Evolutionary conservation across 2,888 invertebrate species (phyloP), one percentile per base, ranked within the genome.

Genomic region (Lobophora halterata): DNA sequence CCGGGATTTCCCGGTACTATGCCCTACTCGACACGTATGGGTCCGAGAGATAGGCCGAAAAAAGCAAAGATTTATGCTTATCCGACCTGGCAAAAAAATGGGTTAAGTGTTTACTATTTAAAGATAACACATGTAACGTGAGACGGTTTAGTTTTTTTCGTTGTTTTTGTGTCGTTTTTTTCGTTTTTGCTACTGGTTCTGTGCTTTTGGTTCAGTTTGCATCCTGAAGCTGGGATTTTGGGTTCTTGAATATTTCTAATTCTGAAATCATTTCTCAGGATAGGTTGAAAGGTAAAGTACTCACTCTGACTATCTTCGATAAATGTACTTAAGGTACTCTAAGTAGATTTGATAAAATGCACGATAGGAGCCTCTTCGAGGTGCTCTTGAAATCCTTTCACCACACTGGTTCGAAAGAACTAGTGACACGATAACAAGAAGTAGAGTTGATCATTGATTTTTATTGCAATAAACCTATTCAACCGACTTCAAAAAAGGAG

Each of bases 101-200:
- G 74, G 74, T 72, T 74, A 74, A 77, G 75, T 76, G 73, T 79
- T 70, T 74, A 71, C 61, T 65, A 70, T 70, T 55, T 58, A 59
- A 39, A 63, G 65, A 71, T 67, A 72, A 73, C 74, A 72, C 64
- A 59, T 74, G 78, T 73, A 71, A 68, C 51, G 41, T 50, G 67
- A 73, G 62, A 65, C 34, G 38, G 30, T 49, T 25, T 48, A 44
- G 42, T 43, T 61, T 62, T 65, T 56, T 53, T 58, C 49, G 26
- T 48, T 45, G 42, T 43, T 61, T 62, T 65, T 56, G 54, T 58
- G 45, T 11, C 10, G 26, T 29, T 19, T 33, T 36, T 31, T 33
- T 32, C 13, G 24, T 36, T 14, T 19, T 30, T 10, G 36, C 48
- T 54, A 42, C 50, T 36, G 38, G 31, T 7, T 31, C n/a, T 49